Evolutionary conservation across 2,113 vertebrate genomes (phyloP).

Genomic region (Indicator maculatus): DNA sequence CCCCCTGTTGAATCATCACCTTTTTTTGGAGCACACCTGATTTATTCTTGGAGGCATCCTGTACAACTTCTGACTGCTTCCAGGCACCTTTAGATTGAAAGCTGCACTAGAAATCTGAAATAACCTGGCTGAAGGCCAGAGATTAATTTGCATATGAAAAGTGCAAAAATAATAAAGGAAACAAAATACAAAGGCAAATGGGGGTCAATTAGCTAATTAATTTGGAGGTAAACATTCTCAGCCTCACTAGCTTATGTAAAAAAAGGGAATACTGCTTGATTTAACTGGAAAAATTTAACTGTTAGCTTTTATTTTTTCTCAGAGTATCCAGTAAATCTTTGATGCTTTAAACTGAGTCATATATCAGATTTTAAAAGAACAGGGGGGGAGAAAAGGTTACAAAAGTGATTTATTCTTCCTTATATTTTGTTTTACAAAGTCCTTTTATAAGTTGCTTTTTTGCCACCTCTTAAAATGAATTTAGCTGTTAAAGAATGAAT

Average conservation of each 20-base stretch:
- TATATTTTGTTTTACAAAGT: not conserved
- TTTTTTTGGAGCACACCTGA: not conserved
- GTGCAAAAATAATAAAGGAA: not conserved
- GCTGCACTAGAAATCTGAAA: not conserved
- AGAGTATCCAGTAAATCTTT: not conserved
- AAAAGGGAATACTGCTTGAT: not conserved
- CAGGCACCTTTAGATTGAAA: not conserved
- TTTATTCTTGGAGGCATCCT: not conserved
- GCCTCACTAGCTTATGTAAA: not conserved
- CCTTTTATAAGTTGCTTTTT: not conserved
- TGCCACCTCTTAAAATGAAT: not conserved
- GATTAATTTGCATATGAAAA: not conserved
- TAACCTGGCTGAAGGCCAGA: not conserved
- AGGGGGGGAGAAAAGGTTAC: fast-evolving
- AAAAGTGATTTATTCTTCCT: not conserved
- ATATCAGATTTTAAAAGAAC: not conserved
- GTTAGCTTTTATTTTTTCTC: not conserved
- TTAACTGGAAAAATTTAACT: not conserved
- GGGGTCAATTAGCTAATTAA: constrained; percentile 37
- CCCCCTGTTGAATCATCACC: not conserved
- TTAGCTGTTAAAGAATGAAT: not conserved
- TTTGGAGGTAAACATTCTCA: not conserved
- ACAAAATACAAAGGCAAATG: not conserved
- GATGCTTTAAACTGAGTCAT: not conserved
- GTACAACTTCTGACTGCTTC: not conserved